These are phyloP conservation scores for Lottia scabra DNA, from an alignment of 2,888 invertebrate species.

Conservation along the genomic window DNA sequence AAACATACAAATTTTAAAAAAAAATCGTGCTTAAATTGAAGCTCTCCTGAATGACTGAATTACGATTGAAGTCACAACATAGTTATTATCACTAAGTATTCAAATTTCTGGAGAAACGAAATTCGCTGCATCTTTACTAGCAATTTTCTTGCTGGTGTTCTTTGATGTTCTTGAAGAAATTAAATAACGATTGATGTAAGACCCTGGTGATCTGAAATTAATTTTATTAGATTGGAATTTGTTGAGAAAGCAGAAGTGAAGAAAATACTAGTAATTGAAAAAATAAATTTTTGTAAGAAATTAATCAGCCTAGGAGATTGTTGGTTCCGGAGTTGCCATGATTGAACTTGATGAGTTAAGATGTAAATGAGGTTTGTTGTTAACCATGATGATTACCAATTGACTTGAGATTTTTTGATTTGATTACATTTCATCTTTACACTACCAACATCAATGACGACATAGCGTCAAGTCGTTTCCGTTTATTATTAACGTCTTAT, in stretches of 20 bases:
- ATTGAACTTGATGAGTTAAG: not conserved
- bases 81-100: no score
- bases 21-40: no score
- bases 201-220: not conserved
- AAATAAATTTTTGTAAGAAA: not conserved
- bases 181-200: no score
- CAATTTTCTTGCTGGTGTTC: no score
- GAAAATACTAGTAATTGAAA: not conserved
- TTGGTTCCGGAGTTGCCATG: not conserved
- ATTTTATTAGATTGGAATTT: not conserved
- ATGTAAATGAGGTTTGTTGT: not conserved
- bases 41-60: no score
- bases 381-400: not conserved
- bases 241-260: not conserved
- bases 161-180: no score
- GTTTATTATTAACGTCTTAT: not conserved
- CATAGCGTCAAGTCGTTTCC: slow-evolving; percentile 2
- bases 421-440: not conserved
- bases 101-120: no score
- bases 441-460: not conserved
- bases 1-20: no score
- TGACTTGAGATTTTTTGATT: not conserved
- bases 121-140: no score
- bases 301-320: not conserved
- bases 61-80: no score